A percentile compares a stretch with the other conserved stretches of the same genome.
phyloP scores from a whole-genome alignment of 1,140 invertebrate genomes.

The Drosophila melanogaster region Release_6_plus_ISO1_MT NT_037436.4:6770501-6771000 shows the following conservation, averaged over 20 bases:
- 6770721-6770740: no score
- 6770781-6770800: slow-evolving; percentile 83
- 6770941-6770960: slow-evolving; percentile 82
- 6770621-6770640: slow-evolving; percentile 76
- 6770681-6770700: background rate
- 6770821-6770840: slow-evolving; percentile 27
- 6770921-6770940: slow-evolving; percentile 83
- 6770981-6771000: slow-evolving; percentile 8
- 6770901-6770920: slow-evolving; percentile 81
- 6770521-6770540: slow-evolving; percentile 84
- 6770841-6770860: slow-evolving; percentile 22
- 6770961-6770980: slow-evolving; percentile 68
- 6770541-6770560: slow-evolving; percentile 85
- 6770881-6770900: slow-evolving; percentile 47
- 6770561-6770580: slow-evolving; percentile 78
- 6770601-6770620: slow-evolving; percentile 79
- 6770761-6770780: slow-evolving; percentile 83
- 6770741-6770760: slow-evolving; percentile 65
- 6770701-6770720: background rate
- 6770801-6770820: slow-evolving; percentile 75
- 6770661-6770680: slow-evolving; percentile 6
- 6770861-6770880: slow-evolving; percentile 7
- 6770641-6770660: slow-evolving; percentile 25
- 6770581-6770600: slow-evolving; percentile 37
- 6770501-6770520: slow-evolving; percentile 81